These are phyloP conservation scores for Meriones psammophilus DNA, from an alignment of 2,797 vertebrate species.

Conservation along the genomic window DNA sequence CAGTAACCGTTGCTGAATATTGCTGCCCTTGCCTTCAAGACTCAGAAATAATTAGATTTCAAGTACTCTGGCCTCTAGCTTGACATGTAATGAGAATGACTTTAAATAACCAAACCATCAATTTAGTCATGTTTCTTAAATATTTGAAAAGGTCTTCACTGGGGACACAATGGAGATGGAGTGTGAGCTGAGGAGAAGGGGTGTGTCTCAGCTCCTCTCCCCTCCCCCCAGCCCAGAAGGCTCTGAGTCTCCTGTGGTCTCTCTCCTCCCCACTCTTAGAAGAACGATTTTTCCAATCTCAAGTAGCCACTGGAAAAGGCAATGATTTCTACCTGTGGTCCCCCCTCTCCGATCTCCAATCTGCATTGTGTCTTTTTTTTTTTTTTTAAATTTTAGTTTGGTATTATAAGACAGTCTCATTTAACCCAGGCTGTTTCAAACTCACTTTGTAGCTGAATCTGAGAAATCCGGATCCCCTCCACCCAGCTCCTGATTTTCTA, in stretches of 20 bases:
- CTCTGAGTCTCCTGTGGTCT: neutral
- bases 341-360: neutral
- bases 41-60: conserved; percentile 51
- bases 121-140: conserved; percentile 2
- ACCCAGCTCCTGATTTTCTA: neutral
- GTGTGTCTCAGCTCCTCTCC: neutral
- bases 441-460: neutral
- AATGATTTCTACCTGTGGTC: neutral
- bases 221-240: neutral
- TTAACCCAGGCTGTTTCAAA: neutral
- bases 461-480: neutral
- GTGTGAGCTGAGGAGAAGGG: neutral
- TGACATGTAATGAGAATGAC: conserved; percentile 15
- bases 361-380: neutral
- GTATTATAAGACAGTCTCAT: neutral
- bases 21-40: neutral
- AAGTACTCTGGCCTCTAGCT: neutral
- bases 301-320: neutral
- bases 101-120: conserved; percentile 47
- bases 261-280: neutral
- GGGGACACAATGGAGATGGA: neutral
- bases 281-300: neutral
- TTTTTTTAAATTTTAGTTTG: neutral
- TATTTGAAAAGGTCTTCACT: neutral
- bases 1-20: conserved; percentile 7